These are phyloP conservation scores for Lasiurus borealis DNA, from an alignment of 2,113 vertebrate genomes.

Conservation along the genomic window DNA sequence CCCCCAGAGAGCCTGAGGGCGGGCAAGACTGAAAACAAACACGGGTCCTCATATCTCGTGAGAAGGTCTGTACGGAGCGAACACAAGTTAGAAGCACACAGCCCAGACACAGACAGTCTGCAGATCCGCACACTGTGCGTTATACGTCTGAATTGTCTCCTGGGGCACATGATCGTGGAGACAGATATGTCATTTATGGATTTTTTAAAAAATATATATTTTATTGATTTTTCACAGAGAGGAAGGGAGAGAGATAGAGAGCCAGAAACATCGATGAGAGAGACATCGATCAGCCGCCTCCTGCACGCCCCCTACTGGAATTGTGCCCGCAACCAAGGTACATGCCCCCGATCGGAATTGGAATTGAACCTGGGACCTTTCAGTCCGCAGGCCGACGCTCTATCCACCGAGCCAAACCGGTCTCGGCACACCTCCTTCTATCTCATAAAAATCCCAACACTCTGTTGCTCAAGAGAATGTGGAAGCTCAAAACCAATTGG, in stretches of 20 bases:
- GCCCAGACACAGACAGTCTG: background rate
- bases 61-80: background rate
- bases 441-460: constrained; percentile 60
- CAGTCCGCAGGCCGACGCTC: too few species aligned
- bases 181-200: background rate
- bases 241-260: too few species aligned
- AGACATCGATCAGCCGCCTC: too few species aligned
- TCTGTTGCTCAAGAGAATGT: constrained; percentile 56
- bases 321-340: too few species aligned
- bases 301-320: too few species aligned
- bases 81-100: background rate
- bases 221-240: too few species aligned
- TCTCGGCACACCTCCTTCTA: constrained; percentile 26
- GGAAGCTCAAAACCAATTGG: constrained; percentile 50
- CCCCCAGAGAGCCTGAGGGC: background rate
- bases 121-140: background rate
- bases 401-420: too few species aligned
- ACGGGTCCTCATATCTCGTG: background rate
- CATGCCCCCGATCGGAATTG: too few species aligned
- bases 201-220: too few species aligned
- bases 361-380: too few species aligned
- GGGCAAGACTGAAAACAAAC: background rate
- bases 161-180: too few species aligned
- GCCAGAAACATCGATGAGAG: too few species aligned
- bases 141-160: background rate